A percentile compares a stretch with the other conserved stretches of the same genome.
phyloP scores from a whole-genome alignment of 2,797 vertebrate species.

The Pterois miles region DNA sequence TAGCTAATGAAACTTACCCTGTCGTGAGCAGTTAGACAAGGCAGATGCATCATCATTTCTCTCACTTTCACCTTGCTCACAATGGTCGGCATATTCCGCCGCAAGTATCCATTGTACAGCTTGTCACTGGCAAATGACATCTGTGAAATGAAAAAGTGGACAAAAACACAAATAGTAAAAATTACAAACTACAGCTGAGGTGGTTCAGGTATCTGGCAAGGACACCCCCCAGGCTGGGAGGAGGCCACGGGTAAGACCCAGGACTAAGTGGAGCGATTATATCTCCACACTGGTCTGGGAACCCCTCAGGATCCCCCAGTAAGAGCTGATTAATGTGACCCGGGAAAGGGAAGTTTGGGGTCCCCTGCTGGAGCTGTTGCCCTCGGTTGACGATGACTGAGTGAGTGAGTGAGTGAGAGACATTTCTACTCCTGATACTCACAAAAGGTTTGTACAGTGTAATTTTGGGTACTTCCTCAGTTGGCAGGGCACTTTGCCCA shows the following conservation, averaged over 20 bases:
- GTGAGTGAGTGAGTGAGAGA: too few relatives aligned
- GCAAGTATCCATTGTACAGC: conserved; percentile 76
- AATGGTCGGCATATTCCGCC: conserved; percentile 65
- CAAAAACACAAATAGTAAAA: background rate
- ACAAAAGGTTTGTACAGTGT: background rate
- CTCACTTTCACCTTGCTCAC: conserved; percentile 67
- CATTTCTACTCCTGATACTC: background rate
- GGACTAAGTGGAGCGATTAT: too few relatives aligned
- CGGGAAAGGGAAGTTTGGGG: too few relatives aligned
- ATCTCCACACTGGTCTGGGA: too few relatives aligned
- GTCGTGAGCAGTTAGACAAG: conserved; percentile 79
- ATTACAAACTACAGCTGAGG: too few relatives aligned
- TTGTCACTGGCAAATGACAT: conserved; percentile 78
- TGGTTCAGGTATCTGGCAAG: too few relatives aligned
- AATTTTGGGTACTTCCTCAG: background rate
- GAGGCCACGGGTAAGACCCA: too few relatives aligned
- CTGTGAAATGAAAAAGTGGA: conserved; percentile 42
- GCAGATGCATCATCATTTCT: conserved; percentile 72
- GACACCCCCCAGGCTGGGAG: too few relatives aligned
- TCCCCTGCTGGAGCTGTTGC: too few relatives aligned
- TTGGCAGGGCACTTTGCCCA: background rate
- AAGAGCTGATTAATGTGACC: too few relatives aligned
- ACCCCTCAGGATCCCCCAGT: too few relatives aligned
- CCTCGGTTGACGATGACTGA: too few relatives aligned
- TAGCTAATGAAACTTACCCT: conserved; percentile 63